Conservation (phyloP, 2,797 vertebrate species). For the Poeciliopsis infans region DNA sequence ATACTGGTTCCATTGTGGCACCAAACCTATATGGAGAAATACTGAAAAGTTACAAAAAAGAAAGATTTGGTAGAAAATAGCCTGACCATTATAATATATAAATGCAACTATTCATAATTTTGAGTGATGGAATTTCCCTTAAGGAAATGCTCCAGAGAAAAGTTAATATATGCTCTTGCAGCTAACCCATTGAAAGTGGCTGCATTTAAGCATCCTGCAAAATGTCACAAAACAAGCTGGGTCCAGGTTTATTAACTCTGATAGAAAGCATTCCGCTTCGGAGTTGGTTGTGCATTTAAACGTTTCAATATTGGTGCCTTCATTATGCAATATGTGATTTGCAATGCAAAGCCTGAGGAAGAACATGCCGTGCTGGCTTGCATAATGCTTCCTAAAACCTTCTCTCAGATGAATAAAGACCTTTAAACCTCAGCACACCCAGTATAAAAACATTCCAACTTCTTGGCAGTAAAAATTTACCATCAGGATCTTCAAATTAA, state of each 20-base stretch:
- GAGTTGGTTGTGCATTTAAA: conserved; percentile 28
- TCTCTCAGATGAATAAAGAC: background rate
- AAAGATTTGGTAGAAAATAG: background rate
- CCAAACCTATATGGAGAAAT: background rate
- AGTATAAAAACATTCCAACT: background rate
- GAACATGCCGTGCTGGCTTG: conserved; percentile 12
- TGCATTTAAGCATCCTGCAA: conserved; percentile 48
- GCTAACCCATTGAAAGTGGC: conserved; percentile 43
- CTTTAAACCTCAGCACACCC: conserved; percentile 2
- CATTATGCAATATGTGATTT: conserved; percentile 38
- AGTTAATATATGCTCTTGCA: conserved; percentile 7
- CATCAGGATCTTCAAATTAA: background rate
- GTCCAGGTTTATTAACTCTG: conserved; percentile 37
- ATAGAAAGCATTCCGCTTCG: conserved; percentile 28
- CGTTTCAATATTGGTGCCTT: conserved; percentile 8
- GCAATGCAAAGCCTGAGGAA: conserved; percentile 23
- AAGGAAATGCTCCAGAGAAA: conserved; percentile 13
- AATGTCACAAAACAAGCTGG: conserved; percentile 46
- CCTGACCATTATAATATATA: background rate
- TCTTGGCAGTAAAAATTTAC: conserved; percentile 2
- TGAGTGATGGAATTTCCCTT: background rate
- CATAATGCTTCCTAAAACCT: conserved; percentile 4
- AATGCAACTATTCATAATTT: background rate
- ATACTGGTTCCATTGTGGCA: background rate
- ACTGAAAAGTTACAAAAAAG: background rate